These are phyloP conservation scores for Lucinisca nassula DNA, from an alignment of 2,888 invertebrate genomes.

Conservation along the genomic window DNA sequence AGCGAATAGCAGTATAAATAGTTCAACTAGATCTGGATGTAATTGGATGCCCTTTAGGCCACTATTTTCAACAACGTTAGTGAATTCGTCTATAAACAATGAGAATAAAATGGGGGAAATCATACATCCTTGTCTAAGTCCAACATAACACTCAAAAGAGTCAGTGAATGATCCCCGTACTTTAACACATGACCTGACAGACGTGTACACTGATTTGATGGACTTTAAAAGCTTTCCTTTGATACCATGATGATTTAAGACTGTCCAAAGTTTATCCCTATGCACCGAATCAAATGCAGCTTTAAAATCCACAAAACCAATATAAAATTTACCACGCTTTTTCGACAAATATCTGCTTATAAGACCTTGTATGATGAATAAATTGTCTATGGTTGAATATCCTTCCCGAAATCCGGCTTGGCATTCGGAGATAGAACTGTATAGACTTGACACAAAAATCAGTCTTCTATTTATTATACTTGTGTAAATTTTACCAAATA, in stretches of 20 bases:
- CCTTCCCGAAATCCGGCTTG: conserved; percentile 15
- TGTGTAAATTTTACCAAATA: neutral
- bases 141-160: conserved; percentile 24
- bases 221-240: neutral
- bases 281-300: neutral
- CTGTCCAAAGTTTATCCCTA: neutral
- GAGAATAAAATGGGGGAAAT: conserved; percentile 34
- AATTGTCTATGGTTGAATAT: conserved; percentile 20
- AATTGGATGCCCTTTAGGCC: conserved; percentile 25
- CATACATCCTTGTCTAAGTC: conserved; percentile 35
- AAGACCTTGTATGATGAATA: neutral
- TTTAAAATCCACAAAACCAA: neutral
- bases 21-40: conserved; percentile 1
- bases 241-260: neutral
- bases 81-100: conserved; percentile 21
- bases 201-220: conserved; percentile 12
- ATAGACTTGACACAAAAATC: neutral
- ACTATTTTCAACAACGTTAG: too few species aligned
- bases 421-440: neutral
- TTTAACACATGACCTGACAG: conserved; percentile 29
- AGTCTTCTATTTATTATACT: conserved; percentile 3
- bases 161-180: neutral
- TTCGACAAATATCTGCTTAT: conserved; percentile 3
- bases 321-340: neutral
- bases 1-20: conserved; percentile 53